Conservation (phyloP, 2,113 vertebrate species). For the Micronycteris hirsuta region DNA sequence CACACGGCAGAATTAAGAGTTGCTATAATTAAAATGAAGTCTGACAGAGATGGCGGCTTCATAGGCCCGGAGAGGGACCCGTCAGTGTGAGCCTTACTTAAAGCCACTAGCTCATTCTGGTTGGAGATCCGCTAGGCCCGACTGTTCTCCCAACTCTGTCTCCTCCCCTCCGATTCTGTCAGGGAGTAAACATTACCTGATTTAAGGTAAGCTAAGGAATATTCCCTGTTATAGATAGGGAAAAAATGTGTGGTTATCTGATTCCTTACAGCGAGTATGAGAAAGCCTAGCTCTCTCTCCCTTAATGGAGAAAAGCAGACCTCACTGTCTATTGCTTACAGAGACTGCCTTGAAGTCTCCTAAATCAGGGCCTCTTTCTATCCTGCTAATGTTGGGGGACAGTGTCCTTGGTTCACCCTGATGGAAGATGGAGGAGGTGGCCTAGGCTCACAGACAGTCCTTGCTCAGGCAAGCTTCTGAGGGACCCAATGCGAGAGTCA, state of each 20-base stretch:
- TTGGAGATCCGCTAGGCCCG: neutral
- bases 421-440: neutral
- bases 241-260: neutral
- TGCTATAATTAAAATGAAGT: neutral
- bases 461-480: neutral
- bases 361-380: neutral
- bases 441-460: neutral
- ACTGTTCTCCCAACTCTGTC: neutral
- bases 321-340: neutral
- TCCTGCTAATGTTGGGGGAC: neutral
- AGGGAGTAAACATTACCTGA: neutral
- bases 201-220: neutral
- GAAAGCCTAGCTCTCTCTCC: neutral
- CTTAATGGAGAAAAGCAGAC: neutral
- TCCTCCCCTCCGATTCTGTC: neutral
- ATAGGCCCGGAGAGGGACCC: too few species aligned
- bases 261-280: neutral
- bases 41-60: neutral
- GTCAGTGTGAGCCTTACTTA: neutral
- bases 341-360: neutral
- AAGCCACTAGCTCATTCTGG: neutral
- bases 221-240: neutral
- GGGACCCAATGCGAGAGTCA: neutral
- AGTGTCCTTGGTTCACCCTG: neutral
- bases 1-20: neutral